Percentiles rank a stretch among this genome's conserved stretches.
Evolutionary conservation across 2,888 invertebrate species (phyloP).

Genomic region (Pomacea canaliculata): DNA sequence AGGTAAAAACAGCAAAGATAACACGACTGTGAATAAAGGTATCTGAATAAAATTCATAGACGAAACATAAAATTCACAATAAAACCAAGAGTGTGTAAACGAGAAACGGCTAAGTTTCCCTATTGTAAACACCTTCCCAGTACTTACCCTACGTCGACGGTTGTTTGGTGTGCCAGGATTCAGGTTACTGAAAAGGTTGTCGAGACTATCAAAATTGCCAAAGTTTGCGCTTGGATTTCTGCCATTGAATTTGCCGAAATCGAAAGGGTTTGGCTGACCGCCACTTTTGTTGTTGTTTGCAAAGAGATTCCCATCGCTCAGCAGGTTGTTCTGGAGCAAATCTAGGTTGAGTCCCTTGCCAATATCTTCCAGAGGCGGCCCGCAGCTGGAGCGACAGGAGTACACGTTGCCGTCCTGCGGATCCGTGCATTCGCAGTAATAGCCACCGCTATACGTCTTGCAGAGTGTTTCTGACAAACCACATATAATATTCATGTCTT

Average conservation of each 20-base stretch:
- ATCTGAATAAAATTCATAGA: no score
- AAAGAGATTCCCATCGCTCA: slow-evolving; percentile 15
- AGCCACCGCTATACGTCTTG: slow-evolving; percentile 22
- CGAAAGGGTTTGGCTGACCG: neutral
- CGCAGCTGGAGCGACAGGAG: slow-evolving; percentile 29
- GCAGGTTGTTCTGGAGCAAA: slow-evolving; percentile 20
- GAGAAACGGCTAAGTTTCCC: no score
- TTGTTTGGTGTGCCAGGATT: no score
- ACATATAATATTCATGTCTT: neutral
- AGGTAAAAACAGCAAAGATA: no score
- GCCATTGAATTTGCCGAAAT: neutral
- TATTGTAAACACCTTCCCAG: no score
- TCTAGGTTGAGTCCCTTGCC: slow-evolving; percentile 28
- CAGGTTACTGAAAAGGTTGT: no score
- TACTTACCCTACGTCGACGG: no score
- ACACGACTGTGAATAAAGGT: no score
- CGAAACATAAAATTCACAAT: no score
- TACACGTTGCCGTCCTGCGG: slow-evolving; percentile 19
- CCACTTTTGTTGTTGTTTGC: neutral
- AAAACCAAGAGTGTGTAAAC: no score
- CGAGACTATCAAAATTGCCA: no score
- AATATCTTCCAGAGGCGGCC: slow-evolving; percentile 23
- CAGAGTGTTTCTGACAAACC: slow-evolving; percentile 22
- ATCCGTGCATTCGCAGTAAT: slow-evolving; percentile 23
- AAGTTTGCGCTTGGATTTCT: neutral